Evolutionary conservation across 2,113 vertebrate species (phyloP).

Genomic region (Indicator maculatus): DNA sequence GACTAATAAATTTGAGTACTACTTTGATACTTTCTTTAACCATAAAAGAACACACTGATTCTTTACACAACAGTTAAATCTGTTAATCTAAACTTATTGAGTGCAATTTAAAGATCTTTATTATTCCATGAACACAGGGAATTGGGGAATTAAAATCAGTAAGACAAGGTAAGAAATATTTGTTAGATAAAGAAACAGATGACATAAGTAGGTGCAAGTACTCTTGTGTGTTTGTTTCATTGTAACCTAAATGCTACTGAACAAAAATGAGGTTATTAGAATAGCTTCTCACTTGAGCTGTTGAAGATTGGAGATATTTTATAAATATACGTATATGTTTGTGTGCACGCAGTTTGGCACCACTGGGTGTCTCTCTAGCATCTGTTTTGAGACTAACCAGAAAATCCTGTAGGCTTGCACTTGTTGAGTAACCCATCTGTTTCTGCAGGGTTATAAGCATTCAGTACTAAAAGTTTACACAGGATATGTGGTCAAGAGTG

Average conservation of each 20-base stretch:
- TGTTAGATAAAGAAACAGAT: not conserved
- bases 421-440: not conserved
- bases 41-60: not conserved
- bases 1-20: not conserved
- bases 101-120: no score
- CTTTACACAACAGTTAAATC: no score
- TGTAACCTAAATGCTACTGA: not conserved
- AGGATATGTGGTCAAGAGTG: not conserved
- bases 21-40: not conserved
- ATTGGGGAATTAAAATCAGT: no score
- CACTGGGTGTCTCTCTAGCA: conserved; percentile 64
- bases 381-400: not conserved
- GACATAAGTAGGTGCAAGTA: not conserved
- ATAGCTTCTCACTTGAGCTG: not conserved
- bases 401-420: not conserved
- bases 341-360: not conserved
- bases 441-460: not conserved
- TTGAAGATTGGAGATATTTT: not conserved
- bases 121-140: no score
- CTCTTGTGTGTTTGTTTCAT: not conserved
- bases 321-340: rapidly evolving
- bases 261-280: not conserved
- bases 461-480: not conserved
- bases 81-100: no score
- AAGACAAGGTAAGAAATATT: no score